Base-by-base conservation (phyloP, 2,797 vertebrate genomes). In the Muraenolepis orangiensis region DNA sequence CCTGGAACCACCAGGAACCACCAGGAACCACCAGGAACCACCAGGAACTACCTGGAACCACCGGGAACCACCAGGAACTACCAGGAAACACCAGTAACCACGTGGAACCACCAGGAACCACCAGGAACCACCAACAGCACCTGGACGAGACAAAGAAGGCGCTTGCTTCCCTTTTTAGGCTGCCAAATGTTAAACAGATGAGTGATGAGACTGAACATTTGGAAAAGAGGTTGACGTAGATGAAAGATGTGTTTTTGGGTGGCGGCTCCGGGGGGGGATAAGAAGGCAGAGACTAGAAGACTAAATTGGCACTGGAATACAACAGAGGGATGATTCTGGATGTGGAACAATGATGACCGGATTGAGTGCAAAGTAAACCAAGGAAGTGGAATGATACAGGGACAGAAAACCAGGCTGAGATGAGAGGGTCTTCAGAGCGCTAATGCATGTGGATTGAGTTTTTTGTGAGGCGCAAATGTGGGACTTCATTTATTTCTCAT, bases 81-180 rank as follows among this genome's bases (percentile, higher is more conserved):
- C n/a, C n/a, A n/a, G n/a, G n/a, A n/a, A n/a, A n/a, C n/a, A n/a
- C n/a, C n/a, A n/a, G n/a, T n/a, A n/a, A n/a, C n/a, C n/a, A n/a
- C n/a, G n/a, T n/a, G n/a, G n/a, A n/a, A n/a, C n/a, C n/a, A n/a
- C 76, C 40, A 67, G 69, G 31, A 73, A 75, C 77, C 14, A 16
- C 40, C 40, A 4, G 4, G 16, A 42, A 42, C 46, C 46, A 51
- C 46, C 18, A 7, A 7, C 46, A 4, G 18, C 16, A 51, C 5
- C 6, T 51, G 18, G 4, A 6, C 46, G 18, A 6, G 5, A 51
- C 80, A 68, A 5, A 7, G 70, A 66, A 18, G 51, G 46, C 20
- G 46, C 6, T 16, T 20, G 46, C 46, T 51, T 51, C 46, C 18
- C 1, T 51, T 51, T 51, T 20, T 7, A 51, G 46, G 46, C 18